phyloP scores from a whole-genome alignment of 2,113 vertebrate genomes.

The Indri indri region DNA sequence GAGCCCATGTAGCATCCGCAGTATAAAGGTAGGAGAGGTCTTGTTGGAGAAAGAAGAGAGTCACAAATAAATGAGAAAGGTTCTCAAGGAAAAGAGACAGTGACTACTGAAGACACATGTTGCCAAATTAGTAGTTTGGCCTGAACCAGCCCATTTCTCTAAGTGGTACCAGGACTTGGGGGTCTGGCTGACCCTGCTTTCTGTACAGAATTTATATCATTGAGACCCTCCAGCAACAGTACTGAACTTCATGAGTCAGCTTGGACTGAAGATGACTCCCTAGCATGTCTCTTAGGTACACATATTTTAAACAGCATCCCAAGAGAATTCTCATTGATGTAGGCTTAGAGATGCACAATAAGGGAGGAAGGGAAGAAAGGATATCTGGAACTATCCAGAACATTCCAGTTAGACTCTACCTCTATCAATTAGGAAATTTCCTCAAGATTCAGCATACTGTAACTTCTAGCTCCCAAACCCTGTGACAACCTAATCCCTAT shows the following conservation, averaged over 20 bases:
- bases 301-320: not conserved
- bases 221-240: rapidly evolving
- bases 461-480: not conserved
- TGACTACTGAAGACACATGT: not conserved
- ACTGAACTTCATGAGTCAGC: not conserved
- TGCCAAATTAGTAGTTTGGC: not conserved
- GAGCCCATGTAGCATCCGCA: not conserved
- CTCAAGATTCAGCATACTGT: not conserved
- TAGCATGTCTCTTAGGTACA: not conserved
- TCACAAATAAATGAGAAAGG: not conserved
- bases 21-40: not conserved
- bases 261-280: not conserved
- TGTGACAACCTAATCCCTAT: not conserved
- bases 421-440: not conserved
- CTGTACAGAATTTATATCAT: not conserved
- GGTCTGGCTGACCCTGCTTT: not conserved
- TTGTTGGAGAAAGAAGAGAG: not conserved
- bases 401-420: not conserved
- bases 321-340: not conserved
- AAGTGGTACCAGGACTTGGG: not conserved
- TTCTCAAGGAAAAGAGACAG: not conserved
- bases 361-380: not conserved
- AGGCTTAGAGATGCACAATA: not conserved
- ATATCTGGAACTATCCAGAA: not conserved
- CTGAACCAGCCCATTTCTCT: not conserved